Percentiles rank a stretch among this genome's conserved stretches.
Conservation (phyloP, 2,113 vertebrate species). For the Hydrochoerus hydrochaeris region DNA sequence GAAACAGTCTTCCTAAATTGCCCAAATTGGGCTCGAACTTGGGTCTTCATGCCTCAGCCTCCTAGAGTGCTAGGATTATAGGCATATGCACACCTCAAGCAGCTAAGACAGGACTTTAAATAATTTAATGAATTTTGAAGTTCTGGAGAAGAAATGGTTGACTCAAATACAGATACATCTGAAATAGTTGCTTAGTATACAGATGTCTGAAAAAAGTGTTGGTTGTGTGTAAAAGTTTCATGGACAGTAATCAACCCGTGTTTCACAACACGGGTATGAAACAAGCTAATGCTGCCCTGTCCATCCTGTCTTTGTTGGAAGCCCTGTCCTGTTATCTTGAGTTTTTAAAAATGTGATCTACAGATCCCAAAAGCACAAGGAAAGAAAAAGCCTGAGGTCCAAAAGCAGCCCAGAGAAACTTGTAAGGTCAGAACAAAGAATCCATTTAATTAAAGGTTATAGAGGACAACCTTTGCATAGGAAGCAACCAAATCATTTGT, state of each 20-base stretch:
- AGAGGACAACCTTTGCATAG: background rate
- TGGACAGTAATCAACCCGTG: background rate
- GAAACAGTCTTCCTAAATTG: background rate
- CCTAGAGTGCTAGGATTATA: background rate
- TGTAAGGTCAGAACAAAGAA: constrained; percentile 23
- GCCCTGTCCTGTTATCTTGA: background rate
- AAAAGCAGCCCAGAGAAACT: constrained; percentile 19
- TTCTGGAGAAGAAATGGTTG: background rate
- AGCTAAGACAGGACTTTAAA: background rate
- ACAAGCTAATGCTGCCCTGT: background rate
- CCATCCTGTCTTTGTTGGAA: background rate
- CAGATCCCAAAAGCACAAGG: background rate
- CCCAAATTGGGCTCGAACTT: background rate
- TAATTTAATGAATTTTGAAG: background rate
- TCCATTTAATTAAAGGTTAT: constrained; percentile 37
- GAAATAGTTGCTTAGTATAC: background rate
- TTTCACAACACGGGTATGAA: no score
- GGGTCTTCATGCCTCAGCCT: background rate
- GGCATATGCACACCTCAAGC: background rate
- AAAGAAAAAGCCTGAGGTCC: constrained; percentile 50
- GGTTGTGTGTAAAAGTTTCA: background rate
- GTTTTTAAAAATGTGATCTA: constrained; percentile 9
- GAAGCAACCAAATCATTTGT: constrained; percentile 52
- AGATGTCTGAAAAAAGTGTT: constrained; percentile 31
- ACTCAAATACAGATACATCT: background rate